A percentile compares a stretch with the other conserved stretches of the same genome.
Conservation (phyloP, 2,888 invertebrate genomes). For the Parthenolecanium corni region DNA sequence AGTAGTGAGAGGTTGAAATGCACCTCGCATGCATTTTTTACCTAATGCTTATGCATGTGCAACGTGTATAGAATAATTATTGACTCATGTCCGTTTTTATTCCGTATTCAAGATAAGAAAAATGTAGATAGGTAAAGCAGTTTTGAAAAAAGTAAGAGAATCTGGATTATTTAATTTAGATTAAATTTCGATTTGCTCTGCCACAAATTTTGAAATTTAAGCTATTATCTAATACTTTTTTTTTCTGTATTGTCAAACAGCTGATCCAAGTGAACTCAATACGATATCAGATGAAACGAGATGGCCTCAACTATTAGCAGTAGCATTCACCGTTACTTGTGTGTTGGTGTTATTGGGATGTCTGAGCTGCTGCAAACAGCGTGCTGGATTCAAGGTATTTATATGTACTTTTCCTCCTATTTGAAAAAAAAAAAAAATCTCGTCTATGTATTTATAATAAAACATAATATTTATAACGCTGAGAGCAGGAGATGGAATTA, state of each 20-base stretch:
- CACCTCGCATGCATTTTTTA: too few relatives aligned
- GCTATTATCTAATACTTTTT: background rate
- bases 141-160: too few relatives aligned
- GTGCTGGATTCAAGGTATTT: slow-evolving; percentile 23
- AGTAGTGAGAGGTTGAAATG: background rate
- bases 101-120: background rate
- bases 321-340: slow-evolving; percentile 15
- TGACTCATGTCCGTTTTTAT: background rate
- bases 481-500: too few relatives aligned
- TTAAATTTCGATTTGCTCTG: too few relatives aligned
- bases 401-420: background rate
- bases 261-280: background rate
- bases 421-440: background rate
- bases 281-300: background rate
- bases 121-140: too few relatives aligned
- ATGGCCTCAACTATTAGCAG: slow-evolving; percentile 11
- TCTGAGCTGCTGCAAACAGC: slow-evolving; percentile 24
- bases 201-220: too few relatives aligned
- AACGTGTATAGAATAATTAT: too few relatives aligned
- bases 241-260: background rate
- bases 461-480: too few relatives aligned
- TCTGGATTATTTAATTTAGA: too few relatives aligned
- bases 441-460: too few relatives aligned
- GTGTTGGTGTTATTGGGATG: slow-evolving; percentile 11
- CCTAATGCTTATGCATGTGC: too few relatives aligned